Evolutionary conservation across 2,888 invertebrate species (phyloP).

Genomic region (Oscheius myriophilus): DNA sequence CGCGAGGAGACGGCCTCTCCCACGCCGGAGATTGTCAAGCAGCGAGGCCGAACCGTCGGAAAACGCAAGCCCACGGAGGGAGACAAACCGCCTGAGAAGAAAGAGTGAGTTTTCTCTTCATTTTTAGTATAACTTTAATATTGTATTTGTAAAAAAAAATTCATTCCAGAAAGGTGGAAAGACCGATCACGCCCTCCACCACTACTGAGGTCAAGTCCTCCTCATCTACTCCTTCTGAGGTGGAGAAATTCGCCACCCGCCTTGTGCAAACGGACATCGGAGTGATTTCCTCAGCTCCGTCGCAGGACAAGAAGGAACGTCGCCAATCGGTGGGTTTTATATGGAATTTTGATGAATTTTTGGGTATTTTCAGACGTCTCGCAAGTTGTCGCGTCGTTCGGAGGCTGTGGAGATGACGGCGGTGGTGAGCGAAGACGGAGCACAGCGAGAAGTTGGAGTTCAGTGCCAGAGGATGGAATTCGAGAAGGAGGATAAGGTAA

Average conservation of each 20-base stretch:
- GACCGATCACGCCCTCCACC: not conserved
- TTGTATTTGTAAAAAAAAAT: not conserved
- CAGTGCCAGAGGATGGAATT: slow-evolving; percentile 33
- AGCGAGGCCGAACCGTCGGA: not conserved
- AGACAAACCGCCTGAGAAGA: not conserved
- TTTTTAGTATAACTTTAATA: too few species aligned
- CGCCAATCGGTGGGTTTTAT: slow-evolving; percentile 6
- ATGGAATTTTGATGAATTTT: not conserved
- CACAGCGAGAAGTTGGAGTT: slow-evolving; percentile 8
- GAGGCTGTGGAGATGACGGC: not conserved
- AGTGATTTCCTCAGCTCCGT: not conserved
- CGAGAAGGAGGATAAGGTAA: slow-evolving; percentile 37
- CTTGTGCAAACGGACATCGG: slow-evolving; percentile 18
- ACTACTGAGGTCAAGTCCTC: not conserved
- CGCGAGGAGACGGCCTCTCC: slow-evolving; percentile 3
- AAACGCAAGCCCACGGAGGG: not conserved
- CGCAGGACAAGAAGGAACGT: slow-evolving; percentile 20
- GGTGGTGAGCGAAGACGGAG: not conserved
- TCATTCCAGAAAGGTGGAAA: not conserved
- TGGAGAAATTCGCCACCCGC: not conserved
- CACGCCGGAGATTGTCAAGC: not conserved
- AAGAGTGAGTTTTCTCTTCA: not conserved
- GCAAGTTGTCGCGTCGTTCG: slow-evolving; percentile 25
- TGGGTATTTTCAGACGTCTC: slow-evolving; percentile 14
- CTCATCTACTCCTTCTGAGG: not conserved